Percentiles rank a stretch among this genome's conserved stretches.
These are phyloP conservation scores for Antedon mediterranea DNA, from an alignment of 53 echinoderm and acorn worm species.

Conservation along the genomic window DNA sequence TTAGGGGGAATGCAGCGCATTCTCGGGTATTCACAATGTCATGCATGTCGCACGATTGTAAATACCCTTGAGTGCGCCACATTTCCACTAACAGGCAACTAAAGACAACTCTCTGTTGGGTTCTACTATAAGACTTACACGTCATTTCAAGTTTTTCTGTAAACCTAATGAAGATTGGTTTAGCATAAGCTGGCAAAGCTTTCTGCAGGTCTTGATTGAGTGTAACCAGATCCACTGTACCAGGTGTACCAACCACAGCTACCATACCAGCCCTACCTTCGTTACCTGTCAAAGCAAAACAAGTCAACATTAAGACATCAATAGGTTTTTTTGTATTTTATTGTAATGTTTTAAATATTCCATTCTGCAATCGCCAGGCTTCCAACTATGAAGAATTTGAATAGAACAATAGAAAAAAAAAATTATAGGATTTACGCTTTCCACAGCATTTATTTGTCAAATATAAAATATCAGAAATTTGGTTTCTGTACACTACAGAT, in stretches of 20 bases:
- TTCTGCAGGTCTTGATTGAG: conserved; percentile 48
- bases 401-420: too few species aligned
- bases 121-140: conserved; percentile 44
- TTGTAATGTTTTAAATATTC: too few species aligned
- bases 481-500: too few species aligned
- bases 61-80: not conserved
- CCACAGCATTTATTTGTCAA: too few species aligned
- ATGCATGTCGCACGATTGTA: not conserved
- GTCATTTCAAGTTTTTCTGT: conserved; percentile 58
- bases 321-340: too few species aligned
- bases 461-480: too few species aligned
- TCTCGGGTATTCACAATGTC: too few species aligned
- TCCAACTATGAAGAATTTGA: too few species aligned
- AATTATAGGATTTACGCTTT: too few species aligned
- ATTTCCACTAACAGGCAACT: not conserved
- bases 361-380: too few species aligned
- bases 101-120: too few species aligned
- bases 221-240: conserved; percentile 28
- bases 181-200: conserved; percentile 62
- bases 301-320: too few species aligned
- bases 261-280: conserved; percentile 97
- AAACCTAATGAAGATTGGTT: conserved; percentile 71
- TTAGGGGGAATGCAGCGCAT: not conserved
- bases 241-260: conserved; percentile 49
- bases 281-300: conserved; percentile 44